Evolutionary conservation across 2,113 vertebrate species (phyloP).

Genomic region (Trogon surrucura): DNA sequence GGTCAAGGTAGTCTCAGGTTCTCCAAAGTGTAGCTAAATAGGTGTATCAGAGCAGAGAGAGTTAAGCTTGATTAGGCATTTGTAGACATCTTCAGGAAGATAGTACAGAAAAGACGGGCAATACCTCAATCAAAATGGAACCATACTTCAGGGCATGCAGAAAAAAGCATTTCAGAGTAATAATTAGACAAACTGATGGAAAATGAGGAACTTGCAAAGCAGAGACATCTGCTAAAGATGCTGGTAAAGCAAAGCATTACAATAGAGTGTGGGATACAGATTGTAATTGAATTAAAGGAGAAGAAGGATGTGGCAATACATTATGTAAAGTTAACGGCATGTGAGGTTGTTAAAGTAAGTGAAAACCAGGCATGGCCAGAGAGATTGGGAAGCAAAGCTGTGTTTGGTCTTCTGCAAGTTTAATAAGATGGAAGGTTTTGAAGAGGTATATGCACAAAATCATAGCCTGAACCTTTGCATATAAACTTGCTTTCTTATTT

Average conservation of each 20-base stretch:
- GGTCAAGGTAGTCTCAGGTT: background rate
- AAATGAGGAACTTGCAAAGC: background rate
- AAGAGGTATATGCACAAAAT: background rate
- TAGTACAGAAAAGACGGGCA: background rate
- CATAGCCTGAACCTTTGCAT: background rate
- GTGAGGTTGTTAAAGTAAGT: background rate
- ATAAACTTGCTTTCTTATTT: background rate
- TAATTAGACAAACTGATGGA: background rate
- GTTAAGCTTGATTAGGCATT: background rate
- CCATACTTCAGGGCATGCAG: background rate
- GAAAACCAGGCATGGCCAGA: background rate
- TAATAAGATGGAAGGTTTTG: background rate
- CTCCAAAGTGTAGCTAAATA: background rate
- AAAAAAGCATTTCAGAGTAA: background rate
- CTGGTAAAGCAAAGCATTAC: constrained; percentile 1
- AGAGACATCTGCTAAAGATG: background rate
- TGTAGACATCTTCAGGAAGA: background rate
- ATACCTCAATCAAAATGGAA: background rate
- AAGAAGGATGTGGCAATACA: background rate
- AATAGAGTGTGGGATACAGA: constrained; percentile 3
- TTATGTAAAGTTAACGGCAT: background rate
- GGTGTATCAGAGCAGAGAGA: background rate
- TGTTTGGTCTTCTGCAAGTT: background rate
- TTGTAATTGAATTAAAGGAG: background rate
- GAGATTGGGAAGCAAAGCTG: background rate